phyloP scores from a whole-genome alignment of 2,113 vertebrate species.

The Odontesthes bonariensis region DNA sequence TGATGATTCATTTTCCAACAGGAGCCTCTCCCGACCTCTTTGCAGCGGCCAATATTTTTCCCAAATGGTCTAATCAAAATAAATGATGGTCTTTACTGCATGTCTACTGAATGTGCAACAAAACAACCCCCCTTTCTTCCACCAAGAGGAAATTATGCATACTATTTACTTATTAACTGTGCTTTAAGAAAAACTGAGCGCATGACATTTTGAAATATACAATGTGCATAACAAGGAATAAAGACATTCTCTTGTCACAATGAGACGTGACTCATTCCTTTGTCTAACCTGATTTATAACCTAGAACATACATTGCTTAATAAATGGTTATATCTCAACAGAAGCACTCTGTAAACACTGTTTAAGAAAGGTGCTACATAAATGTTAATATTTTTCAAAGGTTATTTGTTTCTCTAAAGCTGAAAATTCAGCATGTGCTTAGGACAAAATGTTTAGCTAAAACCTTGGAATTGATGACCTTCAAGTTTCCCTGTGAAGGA shows the following conservation, averaged over 20 bases:
- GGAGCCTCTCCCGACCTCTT: slow-evolving; percentile 38
- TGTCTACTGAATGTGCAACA: slow-evolving; percentile 62
- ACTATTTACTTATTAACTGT: slow-evolving; percentile 19
- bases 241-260: slow-evolving; percentile 61
- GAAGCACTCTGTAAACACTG: slow-evolving; percentile 70
- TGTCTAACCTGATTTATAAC: slow-evolving; percentile 67
- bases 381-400: slow-evolving; percentile 38
- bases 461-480: background rate
- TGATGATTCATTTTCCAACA: slow-evolving; percentile 23
- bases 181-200: slow-evolving; percentile 39
- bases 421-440: slow-evolving; percentile 47
- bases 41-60: slow-evolving; percentile 18
- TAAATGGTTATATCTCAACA: slow-evolving; percentile 37
- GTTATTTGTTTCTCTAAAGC: slow-evolving; percentile 53
- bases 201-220: slow-evolving; percentile 43
- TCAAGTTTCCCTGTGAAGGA: background rate
- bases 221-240: slow-evolving; percentile 64
- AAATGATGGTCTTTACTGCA: slow-evolving; percentile 24
- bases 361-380: slow-evolving; percentile 56
- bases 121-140: slow-evolving; percentile 24
- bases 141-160: background rate
- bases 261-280: slow-evolving; percentile 60
- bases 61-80: slow-evolving; percentile 12
- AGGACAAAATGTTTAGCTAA: slow-evolving; percentile 8
- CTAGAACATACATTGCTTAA: slow-evolving; percentile 48